phyloP scores from a whole-genome alignment of 23 tunicate genomes.

The Phallusia fumigata region DNA sequence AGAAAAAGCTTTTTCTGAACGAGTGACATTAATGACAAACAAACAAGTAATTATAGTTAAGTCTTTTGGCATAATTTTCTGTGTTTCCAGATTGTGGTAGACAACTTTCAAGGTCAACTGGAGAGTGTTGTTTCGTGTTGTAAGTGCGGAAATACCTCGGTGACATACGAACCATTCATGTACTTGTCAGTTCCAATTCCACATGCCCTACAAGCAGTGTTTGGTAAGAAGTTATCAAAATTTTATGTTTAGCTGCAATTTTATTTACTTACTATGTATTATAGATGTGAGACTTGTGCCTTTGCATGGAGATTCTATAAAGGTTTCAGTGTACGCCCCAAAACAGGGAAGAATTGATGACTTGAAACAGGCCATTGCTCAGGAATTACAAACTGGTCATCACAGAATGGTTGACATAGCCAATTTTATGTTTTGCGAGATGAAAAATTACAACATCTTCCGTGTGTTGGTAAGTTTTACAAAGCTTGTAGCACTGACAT shows the following conservation, averaged over 20 bases:
- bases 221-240: slow-evolving; percentile 18
- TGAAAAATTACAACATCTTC: slow-evolving; percentile 32
- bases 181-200: slow-evolving; percentile 60
- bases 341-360: slow-evolving; percentile 31
- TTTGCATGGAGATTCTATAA: slow-evolving; percentile 3
- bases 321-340: slow-evolving; percentile 30
- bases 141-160: slow-evolving; percentile 39
- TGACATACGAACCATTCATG: slow-evolving; percentile 64
- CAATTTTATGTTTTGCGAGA: slow-evolving; percentile 40
- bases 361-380: slow-evolving; percentile 8
- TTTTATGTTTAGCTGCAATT: no score
- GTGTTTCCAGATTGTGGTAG: slow-evolving; percentile 28
- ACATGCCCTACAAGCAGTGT: slow-evolving; percentile 32
- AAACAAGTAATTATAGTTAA: no score
- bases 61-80: no score
- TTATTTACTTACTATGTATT: background rate
- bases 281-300: slow-evolving; percentile 46
- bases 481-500: no score
- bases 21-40: no score
- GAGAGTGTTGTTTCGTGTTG: slow-evolving; percentile 64
- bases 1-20: no score
- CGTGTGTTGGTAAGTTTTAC: slow-evolving; percentile 43
- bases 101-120: slow-evolving; percentile 57
- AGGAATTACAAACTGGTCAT: background rate
- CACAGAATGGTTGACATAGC: slow-evolving; percentile 1